Conservation (phyloP, 2,888 invertebrate genomes). For the Aphidoletes aphidimyza region DNA sequence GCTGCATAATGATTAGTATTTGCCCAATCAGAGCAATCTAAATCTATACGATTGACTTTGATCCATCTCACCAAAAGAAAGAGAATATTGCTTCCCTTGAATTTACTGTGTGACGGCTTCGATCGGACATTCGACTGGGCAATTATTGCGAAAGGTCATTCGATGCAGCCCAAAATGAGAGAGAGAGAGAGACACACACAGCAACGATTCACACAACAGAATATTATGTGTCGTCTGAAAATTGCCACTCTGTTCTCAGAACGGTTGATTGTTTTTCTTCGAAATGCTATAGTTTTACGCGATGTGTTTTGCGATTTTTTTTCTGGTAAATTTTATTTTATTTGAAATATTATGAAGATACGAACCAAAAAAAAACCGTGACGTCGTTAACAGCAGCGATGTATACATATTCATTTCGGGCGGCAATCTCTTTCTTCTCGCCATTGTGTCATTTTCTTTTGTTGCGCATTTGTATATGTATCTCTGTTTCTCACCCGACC, state of each 20-base stretch:
- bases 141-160: too few relatives aligned
- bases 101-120: too few relatives aligned
- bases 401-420: constrained; percentile 31
- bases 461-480: not conserved
- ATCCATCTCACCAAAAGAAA: too few relatives aligned
- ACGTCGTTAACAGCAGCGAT: not conserved
- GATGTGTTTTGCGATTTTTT: too few relatives aligned
- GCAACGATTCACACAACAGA: not conserved
- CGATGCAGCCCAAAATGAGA: not conserved
- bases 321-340: not conserved
- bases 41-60: too few relatives aligned
- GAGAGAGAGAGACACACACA: not conserved
- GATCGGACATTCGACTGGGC: too few relatives aligned
- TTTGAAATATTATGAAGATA: not conserved
- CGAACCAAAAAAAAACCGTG: not conserved
- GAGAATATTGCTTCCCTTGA: too few relatives aligned
- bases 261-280: constrained; percentile 13
- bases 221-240: not conserved
- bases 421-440: constrained; percentile 43
- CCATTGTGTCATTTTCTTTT: constrained; percentile 33
- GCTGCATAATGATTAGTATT: too few relatives aligned
- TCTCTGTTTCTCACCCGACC: not conserved
- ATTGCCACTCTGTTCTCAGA: not conserved
- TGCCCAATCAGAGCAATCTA: not conserved
- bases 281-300: not conserved